Conservation (phyloP, 2,888 invertebrate genomes). For the Prostheceraeus crozeri region DNA sequence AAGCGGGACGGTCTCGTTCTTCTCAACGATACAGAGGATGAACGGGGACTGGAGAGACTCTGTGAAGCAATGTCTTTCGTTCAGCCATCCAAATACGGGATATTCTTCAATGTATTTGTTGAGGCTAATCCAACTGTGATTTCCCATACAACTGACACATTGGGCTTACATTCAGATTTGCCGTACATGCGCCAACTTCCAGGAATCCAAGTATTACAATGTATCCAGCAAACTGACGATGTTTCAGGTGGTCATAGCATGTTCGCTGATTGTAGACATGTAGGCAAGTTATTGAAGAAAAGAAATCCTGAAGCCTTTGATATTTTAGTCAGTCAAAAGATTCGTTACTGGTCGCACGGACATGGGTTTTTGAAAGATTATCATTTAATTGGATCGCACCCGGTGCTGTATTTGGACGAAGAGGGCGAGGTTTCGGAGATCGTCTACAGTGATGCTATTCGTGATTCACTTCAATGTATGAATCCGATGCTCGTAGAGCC, state of each 20-base stretch:
- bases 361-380: slow-evolving; percentile 59
- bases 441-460: background rate
- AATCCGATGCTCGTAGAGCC: too few species aligned
- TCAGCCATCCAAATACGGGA: slow-evolving; percentile 69
- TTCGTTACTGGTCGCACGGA: slow-evolving; percentile 70
- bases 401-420: background rate
- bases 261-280: too few species aligned
- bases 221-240: too few species aligned
- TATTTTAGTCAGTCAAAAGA: too few species aligned
- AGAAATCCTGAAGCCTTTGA: too few species aligned
- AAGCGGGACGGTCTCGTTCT: slow-evolving; percentile 65
- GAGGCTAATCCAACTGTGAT: slow-evolving; percentile 68
- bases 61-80: slow-evolving; percentile 66
- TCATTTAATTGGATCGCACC: background rate
- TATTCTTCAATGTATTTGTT: slow-evolving; percentile 62
- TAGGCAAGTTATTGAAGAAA: too few species aligned
- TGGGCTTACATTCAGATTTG: too few species aligned
- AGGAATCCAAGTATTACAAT: too few species aligned
- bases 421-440: background rate
- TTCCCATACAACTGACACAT: too few species aligned
- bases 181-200: too few species aligned
- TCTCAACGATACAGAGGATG: slow-evolving; percentile 62
- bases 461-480: background rate
- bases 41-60: slow-evolving; percentile 62
- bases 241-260: too few species aligned